Evolutionary conservation across 2,888 invertebrate species (phyloP).

Genomic region (Branchipolynoe longqiensis): DNA sequence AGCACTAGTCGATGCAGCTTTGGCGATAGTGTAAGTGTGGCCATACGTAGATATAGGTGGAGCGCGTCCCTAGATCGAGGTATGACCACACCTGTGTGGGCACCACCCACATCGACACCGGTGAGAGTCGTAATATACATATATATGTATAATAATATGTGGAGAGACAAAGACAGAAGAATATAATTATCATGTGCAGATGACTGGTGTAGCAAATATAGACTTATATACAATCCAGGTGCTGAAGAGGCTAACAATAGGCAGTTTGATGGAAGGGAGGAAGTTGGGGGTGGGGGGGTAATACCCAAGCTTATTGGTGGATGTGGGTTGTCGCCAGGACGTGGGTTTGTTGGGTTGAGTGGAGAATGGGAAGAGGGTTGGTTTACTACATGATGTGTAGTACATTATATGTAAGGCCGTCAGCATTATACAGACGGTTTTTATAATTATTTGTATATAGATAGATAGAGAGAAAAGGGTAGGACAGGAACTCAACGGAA

Average conservation of each 20-base stretch:
- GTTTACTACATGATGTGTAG: too few relatives aligned
- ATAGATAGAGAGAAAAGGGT: not conserved
- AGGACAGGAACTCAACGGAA: not conserved
- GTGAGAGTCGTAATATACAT: constrained; percentile 27
- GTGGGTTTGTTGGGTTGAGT: too few relatives aligned
- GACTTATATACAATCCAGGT: constrained; percentile 9
- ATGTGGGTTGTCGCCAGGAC: constrained; percentile 7
- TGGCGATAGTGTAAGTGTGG: constrained; percentile 23
- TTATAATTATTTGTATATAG: too few relatives aligned
- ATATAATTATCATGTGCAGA: constrained; percentile 2
- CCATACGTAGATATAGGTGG: constrained; percentile 31
- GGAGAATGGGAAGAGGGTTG: too few relatives aligned
- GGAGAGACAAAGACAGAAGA: constrained; percentile 4
- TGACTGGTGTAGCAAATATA: not conserved
- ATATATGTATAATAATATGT: constrained; percentile 2
- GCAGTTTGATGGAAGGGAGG: constrained; percentile 14
- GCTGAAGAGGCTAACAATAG: constrained; percentile 6
- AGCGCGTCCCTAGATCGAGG: constrained; percentile 7
- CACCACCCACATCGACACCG: not conserved
- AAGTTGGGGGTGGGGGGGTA: not conserved
- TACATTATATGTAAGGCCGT: too few relatives aligned
- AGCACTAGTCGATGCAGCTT: constrained; percentile 35
- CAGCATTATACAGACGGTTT: too few relatives aligned
- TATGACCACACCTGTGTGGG: constrained; percentile 8
- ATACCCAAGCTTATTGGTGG: not conserved